Conservation (phyloP, 2,888 invertebrate genomes). For the Andricus quercusramuli region DNA sequence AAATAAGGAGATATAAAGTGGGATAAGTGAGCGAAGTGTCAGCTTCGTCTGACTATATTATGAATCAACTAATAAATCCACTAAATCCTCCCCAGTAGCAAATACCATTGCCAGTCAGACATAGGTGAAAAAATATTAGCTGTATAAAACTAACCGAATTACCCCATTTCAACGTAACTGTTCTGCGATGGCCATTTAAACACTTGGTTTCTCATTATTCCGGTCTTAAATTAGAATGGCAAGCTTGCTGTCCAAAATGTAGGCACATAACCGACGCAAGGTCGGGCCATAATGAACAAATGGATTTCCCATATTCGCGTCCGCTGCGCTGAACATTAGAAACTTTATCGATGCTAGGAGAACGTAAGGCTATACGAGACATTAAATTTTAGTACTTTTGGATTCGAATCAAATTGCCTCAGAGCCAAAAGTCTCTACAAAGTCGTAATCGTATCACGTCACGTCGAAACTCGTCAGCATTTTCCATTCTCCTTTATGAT, state of each 20-base stretch:
- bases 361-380: neutral
- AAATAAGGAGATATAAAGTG: neutral
- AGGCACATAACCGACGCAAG: neutral
- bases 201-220: neutral
- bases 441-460: neutral
- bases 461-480: constrained; percentile 8
- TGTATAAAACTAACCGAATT: neutral
- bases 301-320: neutral
- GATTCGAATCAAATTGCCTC: neutral
- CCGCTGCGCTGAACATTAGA: neutral
- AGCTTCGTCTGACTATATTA: neutral
- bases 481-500: neutral
- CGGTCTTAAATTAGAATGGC: neutral
- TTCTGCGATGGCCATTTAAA: neutral
- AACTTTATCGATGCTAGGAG: neutral
- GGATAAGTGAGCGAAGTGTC: neutral
- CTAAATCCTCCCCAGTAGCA: neutral
- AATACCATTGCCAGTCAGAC: neutral
- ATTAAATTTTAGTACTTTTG: constrained; percentile 1
- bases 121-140: neutral
- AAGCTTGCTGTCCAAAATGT: neutral
- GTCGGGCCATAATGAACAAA: neutral
- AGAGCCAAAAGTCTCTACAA: neutral
- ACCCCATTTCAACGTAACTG: constrained; percentile 1
- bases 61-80: neutral